phyloP scores from a whole-genome alignment of 2,888 invertebrate species.

The Lasioglossum calceatum region DNA sequence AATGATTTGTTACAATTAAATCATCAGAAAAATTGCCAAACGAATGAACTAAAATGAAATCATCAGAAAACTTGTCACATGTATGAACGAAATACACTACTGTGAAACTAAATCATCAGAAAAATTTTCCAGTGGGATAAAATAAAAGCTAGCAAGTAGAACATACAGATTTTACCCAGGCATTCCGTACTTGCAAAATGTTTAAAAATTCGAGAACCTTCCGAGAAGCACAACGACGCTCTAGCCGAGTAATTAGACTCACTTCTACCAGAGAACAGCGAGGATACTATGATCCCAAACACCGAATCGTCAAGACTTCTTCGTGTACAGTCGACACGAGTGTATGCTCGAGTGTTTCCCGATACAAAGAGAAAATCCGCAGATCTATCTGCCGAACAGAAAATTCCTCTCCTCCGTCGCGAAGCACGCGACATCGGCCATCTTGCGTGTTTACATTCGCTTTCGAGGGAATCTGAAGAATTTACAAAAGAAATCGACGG shows the following conservation, averaged over 20 bases:
- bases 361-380: background rate
- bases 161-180: background rate
- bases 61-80: background rate
- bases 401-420: background rate
- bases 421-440: background rate
- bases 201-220: background rate
- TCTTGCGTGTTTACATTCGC: background rate
- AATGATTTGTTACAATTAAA: background rate
- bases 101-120: background rate
- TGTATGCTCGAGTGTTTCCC: conserved; percentile 9
- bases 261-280: background rate
- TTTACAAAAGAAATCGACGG: background rate
- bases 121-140: background rate
- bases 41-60: background rate
- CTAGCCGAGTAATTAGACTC: background rate
- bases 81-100: background rate
- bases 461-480: background rate
- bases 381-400: background rate
- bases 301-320: background rate
- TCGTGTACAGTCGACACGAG: background rate
- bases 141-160: no score
- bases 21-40: background rate
- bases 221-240: background rate
- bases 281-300: background rate
- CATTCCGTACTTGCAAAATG: background rate